A percentile compares a stretch with the other conserved stretches of the same genome.
Evolutionary conservation across 2,113 vertebrate genomes (phyloP).

Genomic region (Brachyhypopomus gauderio): DNA sequence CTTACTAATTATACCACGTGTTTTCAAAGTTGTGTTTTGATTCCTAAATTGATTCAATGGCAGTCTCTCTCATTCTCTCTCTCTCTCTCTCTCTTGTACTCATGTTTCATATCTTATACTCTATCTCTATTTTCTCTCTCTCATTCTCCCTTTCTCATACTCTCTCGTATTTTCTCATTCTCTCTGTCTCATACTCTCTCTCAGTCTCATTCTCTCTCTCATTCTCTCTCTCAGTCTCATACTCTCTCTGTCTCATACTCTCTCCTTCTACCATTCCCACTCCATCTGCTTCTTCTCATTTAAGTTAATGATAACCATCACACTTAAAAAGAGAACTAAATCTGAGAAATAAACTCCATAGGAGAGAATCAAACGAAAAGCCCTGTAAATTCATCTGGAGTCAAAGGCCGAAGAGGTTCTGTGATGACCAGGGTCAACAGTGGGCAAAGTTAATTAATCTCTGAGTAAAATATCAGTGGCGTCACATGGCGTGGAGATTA

Average conservation of each 20-base stretch:
- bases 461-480: slow-evolving; percentile 64
- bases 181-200: no score
- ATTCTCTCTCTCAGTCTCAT: neutral
- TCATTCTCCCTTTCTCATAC: no score
- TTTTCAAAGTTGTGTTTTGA: slow-evolving; percentile 17
- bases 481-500: slow-evolving; percentile 65
- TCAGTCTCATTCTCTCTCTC: no score
- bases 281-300: slow-evolving; percentile 11
- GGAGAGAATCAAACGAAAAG: slow-evolving; percentile 8
- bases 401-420: slow-evolving; percentile 56
- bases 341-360: slow-evolving; percentile 4
- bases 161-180: no score
- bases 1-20: slow-evolving; percentile 8
- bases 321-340: slow-evolving; percentile 23
- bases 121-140: no score
- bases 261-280: neutral
- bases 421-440: slow-evolving; percentile 59
- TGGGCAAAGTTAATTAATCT: slow-evolving; percentile 64
- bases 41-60: slow-evolving; percentile 10
- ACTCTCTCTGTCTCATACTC: neutral
- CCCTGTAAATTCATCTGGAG: slow-evolving; percentile 40
- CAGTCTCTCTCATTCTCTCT: neutral
- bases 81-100: no score
- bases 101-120: no score
- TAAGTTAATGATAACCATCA: slow-evolving; percentile 13